Conservation (phyloP, 2,888 invertebrate genomes). For the Tachina fera region DNA sequence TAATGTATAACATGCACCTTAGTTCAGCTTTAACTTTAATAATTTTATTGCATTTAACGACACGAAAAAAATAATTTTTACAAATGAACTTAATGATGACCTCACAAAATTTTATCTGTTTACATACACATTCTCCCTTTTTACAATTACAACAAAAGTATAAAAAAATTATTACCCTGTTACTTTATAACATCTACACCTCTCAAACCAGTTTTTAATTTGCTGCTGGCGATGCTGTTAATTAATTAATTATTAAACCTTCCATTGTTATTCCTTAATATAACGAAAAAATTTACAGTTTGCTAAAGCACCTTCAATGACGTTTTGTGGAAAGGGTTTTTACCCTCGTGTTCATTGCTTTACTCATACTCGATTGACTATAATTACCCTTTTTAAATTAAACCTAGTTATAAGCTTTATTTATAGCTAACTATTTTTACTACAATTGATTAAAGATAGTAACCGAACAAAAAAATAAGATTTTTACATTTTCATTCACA, state of each 20-base stretch:
- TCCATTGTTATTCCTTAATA: background rate
- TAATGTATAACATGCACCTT: too few relatives aligned
- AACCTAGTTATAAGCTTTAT: slow-evolving; percentile 35
- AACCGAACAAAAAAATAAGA: slow-evolving; percentile 21
- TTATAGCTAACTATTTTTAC: slow-evolving; percentile 45
- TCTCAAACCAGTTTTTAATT: slow-evolving; percentile 7
- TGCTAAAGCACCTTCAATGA: slow-evolving; percentile 13
- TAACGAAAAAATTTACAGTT: slow-evolving; percentile 11
- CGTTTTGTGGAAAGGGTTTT: slow-evolving; percentile 53
- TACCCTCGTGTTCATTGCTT: slow-evolving; percentile 37
- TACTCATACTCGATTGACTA: slow-evolving; percentile 17
- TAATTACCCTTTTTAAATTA: slow-evolving; percentile 8
- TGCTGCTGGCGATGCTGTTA: background rate
- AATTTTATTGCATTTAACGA: background rate
- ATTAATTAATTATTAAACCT: slow-evolving; percentile 14
- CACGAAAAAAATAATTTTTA: background rate
- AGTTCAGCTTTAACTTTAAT: too few relatives aligned
- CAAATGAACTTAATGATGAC: slow-evolving; percentile 6
- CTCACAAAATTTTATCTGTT: slow-evolving; percentile 17
- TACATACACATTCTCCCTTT: slow-evolving; percentile 18
- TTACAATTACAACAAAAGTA: background rate
- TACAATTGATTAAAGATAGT: slow-evolving; percentile 42
- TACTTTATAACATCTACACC: background rate
- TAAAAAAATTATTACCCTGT: background rate
- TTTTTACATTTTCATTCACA: slow-evolving; percentile 60